A percentile compares a stretch with the other conserved stretches of the same genome.
phyloP scores from a whole-genome alignment of 1,140 invertebrate species.

The Drosophila bipectinata region DNA sequence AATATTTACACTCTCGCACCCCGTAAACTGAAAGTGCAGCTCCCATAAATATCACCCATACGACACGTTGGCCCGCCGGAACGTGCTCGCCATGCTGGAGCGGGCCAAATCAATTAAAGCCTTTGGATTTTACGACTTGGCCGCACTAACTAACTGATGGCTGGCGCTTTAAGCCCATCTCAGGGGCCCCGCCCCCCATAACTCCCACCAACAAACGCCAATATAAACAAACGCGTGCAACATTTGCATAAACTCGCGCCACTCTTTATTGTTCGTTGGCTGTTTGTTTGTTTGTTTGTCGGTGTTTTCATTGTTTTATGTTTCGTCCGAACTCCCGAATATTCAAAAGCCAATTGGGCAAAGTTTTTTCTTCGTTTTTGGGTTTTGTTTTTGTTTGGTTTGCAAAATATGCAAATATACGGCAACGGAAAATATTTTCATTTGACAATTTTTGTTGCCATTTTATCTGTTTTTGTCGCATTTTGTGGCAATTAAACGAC shows the following conservation, averaged over 20 bases:
- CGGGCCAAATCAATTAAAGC: slow-evolving; percentile 40
- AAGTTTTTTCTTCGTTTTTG: slow-evolving; percentile 15
- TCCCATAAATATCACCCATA: slow-evolving; percentile 37
- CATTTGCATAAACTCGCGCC: slow-evolving; percentile 39
- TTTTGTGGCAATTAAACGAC: slow-evolving; percentile 52
- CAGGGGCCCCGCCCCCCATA: background rate
- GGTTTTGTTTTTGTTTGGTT: background rate
- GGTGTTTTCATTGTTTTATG: slow-evolving; percentile 26
- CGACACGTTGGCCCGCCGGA: slow-evolving; percentile 19
- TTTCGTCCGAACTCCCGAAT: slow-evolving; percentile 24
- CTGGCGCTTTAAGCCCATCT: slow-evolving; percentile 13
- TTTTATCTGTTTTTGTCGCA: slow-evolving; percentile 50
- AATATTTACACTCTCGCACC: slow-evolving; percentile 35
- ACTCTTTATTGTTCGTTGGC: slow-evolving; percentile 10
- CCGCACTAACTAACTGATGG: slow-evolving; percentile 11
- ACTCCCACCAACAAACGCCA: slow-evolving; percentile 3
- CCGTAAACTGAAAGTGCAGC: slow-evolving; percentile 2
- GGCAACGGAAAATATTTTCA: slow-evolving; percentile 28
- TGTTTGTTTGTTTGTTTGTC: background rate
- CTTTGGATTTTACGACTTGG: slow-evolving; percentile 16
- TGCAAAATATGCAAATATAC: slow-evolving; percentile 40
- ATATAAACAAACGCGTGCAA: slow-evolving; percentile 34
- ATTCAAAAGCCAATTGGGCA: slow-evolving; percentile 50
- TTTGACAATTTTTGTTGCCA: slow-evolving; percentile 30
- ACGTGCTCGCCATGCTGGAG: slow-evolving; percentile 28